These are phyloP conservation scores for Chionis minor DNA, from an alignment of 2,113 vertebrate species.

Conservation along the genomic window DNA sequence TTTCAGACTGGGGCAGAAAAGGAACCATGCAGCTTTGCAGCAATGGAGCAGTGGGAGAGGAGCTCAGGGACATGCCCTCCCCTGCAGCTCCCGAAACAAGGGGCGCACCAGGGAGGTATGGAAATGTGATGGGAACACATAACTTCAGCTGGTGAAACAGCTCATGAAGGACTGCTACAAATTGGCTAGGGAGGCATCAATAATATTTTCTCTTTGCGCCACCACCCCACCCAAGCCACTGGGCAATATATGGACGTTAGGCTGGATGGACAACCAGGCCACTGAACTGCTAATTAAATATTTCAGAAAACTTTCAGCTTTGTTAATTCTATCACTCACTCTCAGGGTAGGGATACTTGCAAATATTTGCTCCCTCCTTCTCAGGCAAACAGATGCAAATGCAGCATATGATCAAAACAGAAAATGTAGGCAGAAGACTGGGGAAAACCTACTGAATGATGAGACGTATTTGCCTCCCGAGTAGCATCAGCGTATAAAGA, in stretches of 20 bases:
- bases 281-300: background rate
- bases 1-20: background rate
- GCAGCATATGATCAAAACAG: background rate
- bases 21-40: background rate
- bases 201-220: background rate
- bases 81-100: background rate
- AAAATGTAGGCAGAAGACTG: background rate
- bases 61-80: background rate
- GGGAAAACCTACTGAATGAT: background rate
- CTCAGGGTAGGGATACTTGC: background rate
- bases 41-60: background rate
- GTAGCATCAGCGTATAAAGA: background rate
- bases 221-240: background rate
- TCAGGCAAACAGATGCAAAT: background rate
- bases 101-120: accelerated
- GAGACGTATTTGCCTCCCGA: background rate
- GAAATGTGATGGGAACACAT: background rate
- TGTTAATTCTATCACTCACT: background rate
- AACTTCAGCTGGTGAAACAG: background rate
- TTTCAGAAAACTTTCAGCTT: background rate
- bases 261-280: background rate
- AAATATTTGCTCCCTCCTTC: background rate
- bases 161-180: background rate
- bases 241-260: background rate
- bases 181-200: background rate